A percentile compares a stretch with the other conserved stretches of the same genome.
phyloP scores from a whole-genome alignment of 2,113 vertebrate species.

The Grantiella picta region DNA sequence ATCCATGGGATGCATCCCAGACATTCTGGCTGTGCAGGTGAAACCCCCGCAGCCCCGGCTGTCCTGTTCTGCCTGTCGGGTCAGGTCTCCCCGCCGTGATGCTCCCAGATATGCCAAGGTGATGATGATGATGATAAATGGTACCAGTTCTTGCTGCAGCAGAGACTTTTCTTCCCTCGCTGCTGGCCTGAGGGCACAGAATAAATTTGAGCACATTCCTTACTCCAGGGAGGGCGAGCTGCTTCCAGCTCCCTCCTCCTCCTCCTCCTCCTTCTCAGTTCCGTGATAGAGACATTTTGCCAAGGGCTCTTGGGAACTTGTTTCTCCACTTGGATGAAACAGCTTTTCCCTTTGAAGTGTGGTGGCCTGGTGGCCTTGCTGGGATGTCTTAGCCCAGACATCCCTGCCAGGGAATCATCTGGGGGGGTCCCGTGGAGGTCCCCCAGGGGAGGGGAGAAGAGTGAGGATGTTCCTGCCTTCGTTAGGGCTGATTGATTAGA shows the following conservation, averaged over 20 bases:
- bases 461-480: not conserved
- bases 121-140: not conserved
- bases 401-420: not conserved
- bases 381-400: not conserved
- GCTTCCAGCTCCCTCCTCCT: not conserved
- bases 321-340: not conserved
- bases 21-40: not conserved
- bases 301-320: not conserved
- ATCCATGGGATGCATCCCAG: not conserved
- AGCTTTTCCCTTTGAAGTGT: not conserved
- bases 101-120: not conserved
- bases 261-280: not conserved
- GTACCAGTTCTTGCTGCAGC: not conserved
- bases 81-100: not conserved
- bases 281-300: conserved; percentile 10
- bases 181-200: not conserved
- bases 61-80: conserved; percentile 5
- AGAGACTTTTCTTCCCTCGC: not conserved
- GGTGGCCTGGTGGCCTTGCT: not conserved
- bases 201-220: not conserved
- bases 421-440: accelerated
- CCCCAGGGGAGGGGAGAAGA: not conserved
- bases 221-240: not conserved
- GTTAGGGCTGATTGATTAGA: not conserved
- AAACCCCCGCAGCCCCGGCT: not conserved